Base-by-base conservation (phyloP, 2,888 invertebrate species). In the Cantharis rufa region DNA sequence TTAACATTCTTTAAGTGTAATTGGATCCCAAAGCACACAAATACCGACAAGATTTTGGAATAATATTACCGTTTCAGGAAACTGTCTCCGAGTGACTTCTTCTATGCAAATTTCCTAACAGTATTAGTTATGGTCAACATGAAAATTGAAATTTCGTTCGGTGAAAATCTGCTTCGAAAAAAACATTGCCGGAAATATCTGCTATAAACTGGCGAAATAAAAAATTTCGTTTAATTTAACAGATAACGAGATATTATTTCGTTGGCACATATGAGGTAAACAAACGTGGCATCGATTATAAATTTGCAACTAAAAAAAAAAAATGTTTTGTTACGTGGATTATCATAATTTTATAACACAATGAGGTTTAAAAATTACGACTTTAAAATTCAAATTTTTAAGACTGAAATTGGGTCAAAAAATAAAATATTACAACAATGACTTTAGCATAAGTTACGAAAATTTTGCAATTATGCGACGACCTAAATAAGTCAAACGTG, bases 401-500 rank as follows among this genome's bases (percentile, higher is more conserved):
- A n/a, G n/a, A n/a, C 48, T 4, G 18, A 48, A 48, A 48, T 48
- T 48, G 48, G 48, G 48, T 48, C 48, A 48, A 48, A 48, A 48
- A 7, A 48, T 48, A 48, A 48, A 48, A 48, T 48, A 48, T 48
- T 48, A 48, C 48, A 48, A 48, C 48, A 48, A 48, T 48, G 48
- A 9, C 48, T 48, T 48, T n/a, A 48, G 3, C 48, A n/a, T 5
- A 48, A 48, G 48, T 48, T 48, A 9, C n/a, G n/a, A 48, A 48
- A 48, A n/a, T 48, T 48, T 48, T 48, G 48, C 48, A 63, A 71
- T 71, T 64, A 72, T 48, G 48, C 18, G 32, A 16, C 16, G 72
- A 72, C 72, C 72, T 72, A 72, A 72, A 66, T 72, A 28, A 64
- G 66, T 66, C 28, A 66, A 72, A 72, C 48, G 66, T 32, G 48